Evolutionary conservation across 2,113 vertebrate genomes (phyloP).

Genomic region (Parotia lawesii): DNA sequence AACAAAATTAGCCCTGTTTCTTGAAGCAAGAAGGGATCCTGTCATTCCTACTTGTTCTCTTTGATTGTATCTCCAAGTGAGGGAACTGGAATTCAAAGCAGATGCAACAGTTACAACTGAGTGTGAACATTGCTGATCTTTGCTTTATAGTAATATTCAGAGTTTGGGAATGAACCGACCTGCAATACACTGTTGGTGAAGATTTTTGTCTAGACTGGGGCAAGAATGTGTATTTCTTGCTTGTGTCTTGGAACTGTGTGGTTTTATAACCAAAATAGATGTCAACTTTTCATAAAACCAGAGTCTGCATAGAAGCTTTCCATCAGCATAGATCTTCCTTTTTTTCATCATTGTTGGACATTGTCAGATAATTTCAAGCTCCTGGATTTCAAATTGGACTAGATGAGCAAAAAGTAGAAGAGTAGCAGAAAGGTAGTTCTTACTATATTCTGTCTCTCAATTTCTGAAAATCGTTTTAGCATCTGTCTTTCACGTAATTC

Average conservation of each 20-base stretch:
- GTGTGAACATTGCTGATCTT: not conserved
- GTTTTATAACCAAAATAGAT: not conserved
- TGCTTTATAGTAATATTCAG: not conserved
- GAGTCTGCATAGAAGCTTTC: not conserved
- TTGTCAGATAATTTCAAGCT: not conserved
- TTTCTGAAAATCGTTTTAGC: not conserved
- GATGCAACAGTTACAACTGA: not conserved
- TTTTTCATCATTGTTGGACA: not conserved
- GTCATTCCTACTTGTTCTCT: not conserved
- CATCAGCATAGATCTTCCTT: not conserved
- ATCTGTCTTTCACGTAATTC: not conserved
- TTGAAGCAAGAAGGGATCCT: not conserved
- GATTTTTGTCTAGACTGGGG: not conserved
- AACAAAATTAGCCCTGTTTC: conserved; percentile 8
- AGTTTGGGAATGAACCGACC: not conserved
- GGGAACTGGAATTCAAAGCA: not conserved
- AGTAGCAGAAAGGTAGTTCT: not conserved
- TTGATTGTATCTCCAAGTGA: not conserved
- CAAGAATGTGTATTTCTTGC: not conserved
- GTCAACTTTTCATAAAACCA: not conserved
- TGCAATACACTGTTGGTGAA: not conserved
- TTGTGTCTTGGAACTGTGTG: not conserved
- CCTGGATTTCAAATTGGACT: not conserved
- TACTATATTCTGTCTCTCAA: not conserved
- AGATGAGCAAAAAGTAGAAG: not conserved